Base-by-base conservation (phyloP, 35 echinoderm and acorn worm genomes). In the Stichopus chloronotus region DNA sequence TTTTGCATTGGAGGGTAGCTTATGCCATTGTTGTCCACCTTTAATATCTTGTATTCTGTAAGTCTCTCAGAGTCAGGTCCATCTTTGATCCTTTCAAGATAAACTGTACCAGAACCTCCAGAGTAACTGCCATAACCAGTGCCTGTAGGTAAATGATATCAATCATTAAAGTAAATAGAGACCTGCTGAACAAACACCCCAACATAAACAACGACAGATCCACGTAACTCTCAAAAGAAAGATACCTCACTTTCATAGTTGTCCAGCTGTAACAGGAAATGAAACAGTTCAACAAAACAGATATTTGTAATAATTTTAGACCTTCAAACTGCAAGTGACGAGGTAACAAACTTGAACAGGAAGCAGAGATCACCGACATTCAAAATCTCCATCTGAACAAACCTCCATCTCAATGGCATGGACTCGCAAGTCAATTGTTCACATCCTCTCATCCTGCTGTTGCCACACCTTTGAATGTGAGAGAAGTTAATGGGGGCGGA, bases 21-120 rank as follows among this genome's bases (percentile, higher is more conserved):
- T 7, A 90, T 76, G 60, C 96, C 96, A 78, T 89, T 91, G 82
- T 97, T 97, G 92, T 92, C 90, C 8, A 97, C 77, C 71, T 95
- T 97, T 6, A 97, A 60, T 83, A 91, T 97, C 81, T 90, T 93
- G 92, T 97, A 91, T 10, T 89, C 52, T 3, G 92, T 79, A 23
- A 80, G 74, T 83, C 93, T 87, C 4, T 81, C 92, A 3, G 53
- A 23, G 20, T 87, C 83, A 8, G 57, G 5, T 43, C 78, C 58
- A 90, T 83, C 55, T 16, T 87, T 22, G 43, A 84, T 68, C 72
- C 87, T 87, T 91, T 97, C 94, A 30, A 97, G 76, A 76, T 97
- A 97, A 10, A 97, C 84, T 13, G 96, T 97, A 4, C 96, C 96
- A 52, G 96, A 86, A 77, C 94, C 96, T 63, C 96, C 96, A 87